Conservation (phyloP, 2,797 vertebrate genomes). For the Bryconaethiops microstoma region DNA sequence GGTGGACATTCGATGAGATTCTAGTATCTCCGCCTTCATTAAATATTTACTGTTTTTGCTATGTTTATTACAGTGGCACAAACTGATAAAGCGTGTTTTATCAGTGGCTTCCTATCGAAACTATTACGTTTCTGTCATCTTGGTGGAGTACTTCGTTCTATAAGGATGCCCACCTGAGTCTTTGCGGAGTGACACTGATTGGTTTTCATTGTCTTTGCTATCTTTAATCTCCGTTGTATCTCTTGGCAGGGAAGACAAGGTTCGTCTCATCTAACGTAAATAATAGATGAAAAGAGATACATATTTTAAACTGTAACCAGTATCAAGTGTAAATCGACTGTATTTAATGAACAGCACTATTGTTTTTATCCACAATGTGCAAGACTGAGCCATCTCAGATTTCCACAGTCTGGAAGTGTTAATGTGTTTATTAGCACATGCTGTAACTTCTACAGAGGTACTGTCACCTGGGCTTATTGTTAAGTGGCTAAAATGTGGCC, state of each 20-base stretch:
- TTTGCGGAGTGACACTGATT: conserved; percentile 58
- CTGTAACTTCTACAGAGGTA: conserved; percentile 45
- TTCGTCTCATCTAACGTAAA: conserved; percentile 68
- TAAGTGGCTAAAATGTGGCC: conserved; percentile 49
- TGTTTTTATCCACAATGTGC: conserved; percentile 30
- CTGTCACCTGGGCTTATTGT: conserved; percentile 47
- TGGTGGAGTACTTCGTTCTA: conserved; percentile 38
- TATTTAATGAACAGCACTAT: conserved; percentile 58
- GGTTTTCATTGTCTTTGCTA: conserved; percentile 47
- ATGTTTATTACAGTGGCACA: conserved; percentile 56
- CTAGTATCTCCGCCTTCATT: conserved; percentile 48
- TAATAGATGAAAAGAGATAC: conserved; percentile 64
- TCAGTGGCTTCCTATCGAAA: conserved; percentile 40
- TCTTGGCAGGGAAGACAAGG: conserved; percentile 63
- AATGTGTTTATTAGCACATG: conserved; percentile 44
- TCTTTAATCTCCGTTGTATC: conserved; percentile 62
- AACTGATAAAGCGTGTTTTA: conserved; percentile 49
- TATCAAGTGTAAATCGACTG: conserved; percentile 52
- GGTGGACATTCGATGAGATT: conserved; percentile 54
- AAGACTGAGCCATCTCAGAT: conserved; percentile 29
- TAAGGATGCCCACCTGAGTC: conserved; percentile 26
- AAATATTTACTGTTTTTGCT: conserved; percentile 64
- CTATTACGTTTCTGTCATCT: conserved; percentile 48
- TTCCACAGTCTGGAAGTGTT: conserved; percentile 15
- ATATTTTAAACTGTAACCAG: conserved; percentile 57